Evolutionary conservation across 2,113 vertebrate genomes (phyloP).

Genomic region (Heptranchias perlo): DNA sequence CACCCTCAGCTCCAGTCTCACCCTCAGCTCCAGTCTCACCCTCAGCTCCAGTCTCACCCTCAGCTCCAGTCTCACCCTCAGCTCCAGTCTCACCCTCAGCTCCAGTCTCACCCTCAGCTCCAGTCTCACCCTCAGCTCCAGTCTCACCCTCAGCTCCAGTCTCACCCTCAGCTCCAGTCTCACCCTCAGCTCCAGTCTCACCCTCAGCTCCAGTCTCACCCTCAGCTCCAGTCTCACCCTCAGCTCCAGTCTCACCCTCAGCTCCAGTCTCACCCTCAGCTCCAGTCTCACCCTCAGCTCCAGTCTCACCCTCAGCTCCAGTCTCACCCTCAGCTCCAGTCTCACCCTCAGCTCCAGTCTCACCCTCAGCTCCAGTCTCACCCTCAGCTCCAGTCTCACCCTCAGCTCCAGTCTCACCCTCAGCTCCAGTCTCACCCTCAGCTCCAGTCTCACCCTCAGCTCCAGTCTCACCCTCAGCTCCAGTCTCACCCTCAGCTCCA

Average conservation of each 20-base stretch:
- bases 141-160: no score
- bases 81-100: not conserved
- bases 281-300: not conserved
- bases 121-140: not conserved
- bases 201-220: fast-evolving
- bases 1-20: fast-evolving
- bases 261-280: fast-evolving
- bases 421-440: fast-evolving
- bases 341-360: not conserved
- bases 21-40: not conserved
- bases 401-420: not conserved
- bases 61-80: not conserved
- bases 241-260: not conserved
- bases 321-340: fast-evolving
- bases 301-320: no score
- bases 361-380: fast-evolving
- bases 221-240: not conserved
- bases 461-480: not conserved
- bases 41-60: fast-evolving
- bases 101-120: fast-evolving
- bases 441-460: not conserved
- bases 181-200: not conserved
- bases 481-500: fast-evolving
- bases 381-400: not conserved
- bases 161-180: fast-evolving